Evolutionary conservation across 2,797 vertebrate genomes (phyloP).

Genomic region (Bovichtus variegatus): DNA sequence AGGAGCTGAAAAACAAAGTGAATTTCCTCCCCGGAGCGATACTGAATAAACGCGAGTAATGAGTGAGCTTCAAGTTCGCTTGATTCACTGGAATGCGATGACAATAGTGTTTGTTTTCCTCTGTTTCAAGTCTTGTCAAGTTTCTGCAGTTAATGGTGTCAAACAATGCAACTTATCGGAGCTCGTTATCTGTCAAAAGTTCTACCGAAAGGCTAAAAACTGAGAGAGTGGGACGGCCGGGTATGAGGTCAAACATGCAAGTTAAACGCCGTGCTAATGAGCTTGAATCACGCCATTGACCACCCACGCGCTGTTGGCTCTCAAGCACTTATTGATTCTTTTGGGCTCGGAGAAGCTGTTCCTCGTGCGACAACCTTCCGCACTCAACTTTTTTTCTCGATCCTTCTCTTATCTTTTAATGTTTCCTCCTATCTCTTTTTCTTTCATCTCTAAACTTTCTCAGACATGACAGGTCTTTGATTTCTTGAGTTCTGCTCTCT

Average conservation of each 20-base stretch:
- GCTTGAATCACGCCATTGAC: conserved; percentile 62
- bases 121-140: conserved; percentile 7
- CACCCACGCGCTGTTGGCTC: conserved; percentile 65
- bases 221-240: conserved; percentile 26
- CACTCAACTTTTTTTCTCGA: conserved; percentile 26
- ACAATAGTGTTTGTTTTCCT: conserved; percentile 28
- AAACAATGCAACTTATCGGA: no score
- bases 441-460: conserved; percentile 38
- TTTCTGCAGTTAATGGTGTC: conserved; percentile 24
- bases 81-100: conserved; percentile 28
- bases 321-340: conserved; percentile 65
- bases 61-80: conserved; percentile 24
- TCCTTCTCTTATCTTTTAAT: conserved; percentile 37
- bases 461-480: conserved; percentile 41
- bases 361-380: conserved; percentile 49
- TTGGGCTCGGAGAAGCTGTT: conserved; percentile 42
- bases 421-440: conserved; percentile 28
- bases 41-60: conserved; percentile 54
- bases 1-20: conserved; percentile 38
- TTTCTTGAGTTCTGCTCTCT: conserved; percentile 22
- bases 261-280: conserved; percentile 74
- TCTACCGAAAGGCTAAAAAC: conserved; percentile 11
- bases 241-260: conserved; percentile 57
- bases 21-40: conserved; percentile 49
- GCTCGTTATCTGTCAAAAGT: conserved; percentile 40